phyloP scores from a whole-genome alignment of 92 coral and sea anemone species.

The Epizoanthus fatuus region DNA sequence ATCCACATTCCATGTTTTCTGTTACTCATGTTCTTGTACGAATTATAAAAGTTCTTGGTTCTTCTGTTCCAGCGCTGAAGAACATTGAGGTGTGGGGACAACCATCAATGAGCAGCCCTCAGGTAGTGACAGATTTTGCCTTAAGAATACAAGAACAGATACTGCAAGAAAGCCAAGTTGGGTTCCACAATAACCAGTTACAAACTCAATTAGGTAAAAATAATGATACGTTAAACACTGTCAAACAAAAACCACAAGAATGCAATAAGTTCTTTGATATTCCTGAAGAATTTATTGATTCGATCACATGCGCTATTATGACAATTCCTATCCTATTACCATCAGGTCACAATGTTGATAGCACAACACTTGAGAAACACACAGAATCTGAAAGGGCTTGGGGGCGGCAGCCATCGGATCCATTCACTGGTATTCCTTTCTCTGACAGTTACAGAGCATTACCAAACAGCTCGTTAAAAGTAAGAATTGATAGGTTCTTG shows the following conservation, averaged over 20 bases:
- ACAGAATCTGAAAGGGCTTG: conserved; percentile 79
- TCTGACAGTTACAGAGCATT: conserved; percentile 77
- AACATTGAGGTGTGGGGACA: conserved; percentile 91
- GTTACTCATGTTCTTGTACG: conserved; percentile 83
- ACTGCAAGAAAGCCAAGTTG: conserved; percentile 13
- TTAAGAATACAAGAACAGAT: conserved; percentile 55
- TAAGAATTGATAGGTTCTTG: conserved; percentile 89
- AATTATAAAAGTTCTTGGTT: conserved; percentile 76
- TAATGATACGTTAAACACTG: neutral
- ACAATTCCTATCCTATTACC: conserved; percentile 92
- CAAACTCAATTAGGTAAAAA: conserved; percentile 2
- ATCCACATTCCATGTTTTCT: conserved; percentile 65
- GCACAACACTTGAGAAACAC: conserved; percentile 92
- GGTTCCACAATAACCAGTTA: neutral
- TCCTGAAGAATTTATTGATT: conserved; percentile 94
- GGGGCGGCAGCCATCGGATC: conserved; percentile 95
- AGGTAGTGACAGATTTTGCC: conserved; percentile 66
- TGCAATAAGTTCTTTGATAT: conserved; percentile 32
- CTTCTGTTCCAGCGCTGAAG: conserved; percentile 90
- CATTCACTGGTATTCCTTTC: conserved; percentile 93
- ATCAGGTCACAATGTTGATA: conserved; percentile 93
- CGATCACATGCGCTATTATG: conserved; percentile 92
- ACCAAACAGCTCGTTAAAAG: conserved; percentile 92
- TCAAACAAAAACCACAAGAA: neutral
- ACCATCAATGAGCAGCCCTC: conserved; percentile 68